phyloP scores from a whole-genome alignment of 2,888 invertebrate species.

The Eumerus sabulonum region DNA sequence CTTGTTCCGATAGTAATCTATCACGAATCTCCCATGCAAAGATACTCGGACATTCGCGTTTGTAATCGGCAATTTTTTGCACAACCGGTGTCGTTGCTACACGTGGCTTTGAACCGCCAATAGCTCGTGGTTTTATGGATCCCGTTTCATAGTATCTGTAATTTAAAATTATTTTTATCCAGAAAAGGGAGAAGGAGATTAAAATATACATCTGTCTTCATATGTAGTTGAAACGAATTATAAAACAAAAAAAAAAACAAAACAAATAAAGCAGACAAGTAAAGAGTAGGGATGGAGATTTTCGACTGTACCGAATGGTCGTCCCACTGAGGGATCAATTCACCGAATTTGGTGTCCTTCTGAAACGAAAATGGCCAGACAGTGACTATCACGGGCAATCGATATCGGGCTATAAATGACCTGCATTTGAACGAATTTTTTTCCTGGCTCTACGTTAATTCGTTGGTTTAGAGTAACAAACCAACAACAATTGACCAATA shows the following conservation, averaged over 20 bases:
- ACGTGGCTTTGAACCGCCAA: slow-evolving; percentile 97
- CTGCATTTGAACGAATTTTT: too few species aligned
- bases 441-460: too few species aligned
- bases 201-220: slow-evolving; percentile 13
- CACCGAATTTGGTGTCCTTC: too few species aligned
- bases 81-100: slow-evolving; percentile 97
- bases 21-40: slow-evolving; percentile 99
- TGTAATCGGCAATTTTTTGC: slow-evolving; percentile 97
- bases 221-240: not conserved
- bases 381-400: too few species aligned
- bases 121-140: slow-evolving; percentile 97
- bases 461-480: too few species aligned
- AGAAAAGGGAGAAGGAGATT: slow-evolving; percentile 21
- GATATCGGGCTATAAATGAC: too few species aligned
- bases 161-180: too few species aligned
- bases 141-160: slow-evolving; percentile 98
- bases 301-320: too few species aligned
- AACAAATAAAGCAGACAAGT: not conserved
- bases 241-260: too few species aligned
- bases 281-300: not conserved
- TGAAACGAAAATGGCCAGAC: too few species aligned
- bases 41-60: slow-evolving; percentile 97
- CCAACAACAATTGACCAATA: too few species aligned
- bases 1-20: slow-evolving; percentile 93
- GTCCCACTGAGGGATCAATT: too few species aligned